Percentiles rank a stretch among this genome's conserved stretches.
phyloP scores from a whole-genome alignment of 2,113 vertebrate species.

The Trinectes maculatus region DNA sequence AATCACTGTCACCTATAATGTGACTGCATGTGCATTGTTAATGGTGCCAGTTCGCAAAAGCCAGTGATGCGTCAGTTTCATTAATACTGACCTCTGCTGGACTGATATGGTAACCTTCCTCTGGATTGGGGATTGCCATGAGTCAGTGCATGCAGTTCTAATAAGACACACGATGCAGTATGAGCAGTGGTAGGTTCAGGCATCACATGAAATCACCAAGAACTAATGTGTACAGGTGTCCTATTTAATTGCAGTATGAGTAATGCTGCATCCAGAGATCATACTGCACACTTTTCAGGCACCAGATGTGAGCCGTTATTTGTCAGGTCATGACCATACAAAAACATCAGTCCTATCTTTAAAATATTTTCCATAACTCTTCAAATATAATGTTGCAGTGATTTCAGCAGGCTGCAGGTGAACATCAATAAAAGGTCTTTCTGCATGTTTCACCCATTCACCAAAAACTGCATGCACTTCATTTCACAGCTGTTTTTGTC shows the following conservation, averaged over 20 bases:
- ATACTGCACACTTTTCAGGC: not conserved
- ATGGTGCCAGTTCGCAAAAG: not conserved
- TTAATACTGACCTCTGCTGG: not conserved
- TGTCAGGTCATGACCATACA: not conserved
- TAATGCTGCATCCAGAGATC: not conserved
- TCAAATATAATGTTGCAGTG: too few species aligned
- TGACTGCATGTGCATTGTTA: not conserved
- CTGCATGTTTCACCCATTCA: not conserved
- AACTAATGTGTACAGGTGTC: not conserved
- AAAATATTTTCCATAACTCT: not conserved
- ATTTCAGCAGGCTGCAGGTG: not conserved
- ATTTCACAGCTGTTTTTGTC: too few species aligned
- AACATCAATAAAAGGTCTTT: not conserved
- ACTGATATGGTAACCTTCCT: not conserved
- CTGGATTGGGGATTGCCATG: not conserved
- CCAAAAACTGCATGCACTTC: not conserved
- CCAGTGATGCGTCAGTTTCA: not conserved
- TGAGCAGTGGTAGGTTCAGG: not conserved
- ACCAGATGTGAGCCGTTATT: slow-evolving; percentile 13
- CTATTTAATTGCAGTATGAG: not conserved
- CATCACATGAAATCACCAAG: not conserved
- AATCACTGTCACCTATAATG: not conserved
- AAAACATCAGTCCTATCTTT: not conserved
- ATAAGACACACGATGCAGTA: not conserved
- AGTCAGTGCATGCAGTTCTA: not conserved